A percentile compares a stretch with the other conserved stretches of the same genome.
Evolutionary conservation across 2,113 vertebrate species (phyloP).

Genomic region (Aldabrachelys gigantea): DNA sequence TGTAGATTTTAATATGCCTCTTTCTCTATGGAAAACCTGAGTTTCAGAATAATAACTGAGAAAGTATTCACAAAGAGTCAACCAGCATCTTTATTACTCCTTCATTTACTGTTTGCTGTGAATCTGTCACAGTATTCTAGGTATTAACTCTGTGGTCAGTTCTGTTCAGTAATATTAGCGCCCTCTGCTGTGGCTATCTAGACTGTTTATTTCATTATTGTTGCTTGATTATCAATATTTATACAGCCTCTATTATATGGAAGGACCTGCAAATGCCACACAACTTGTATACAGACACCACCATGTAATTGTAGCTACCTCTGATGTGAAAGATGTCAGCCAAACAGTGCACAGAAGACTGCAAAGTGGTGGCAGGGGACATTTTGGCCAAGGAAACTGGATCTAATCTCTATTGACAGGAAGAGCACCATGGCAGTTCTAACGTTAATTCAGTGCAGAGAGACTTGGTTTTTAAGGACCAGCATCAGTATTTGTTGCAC

Average conservation of each 20-base stretch:
- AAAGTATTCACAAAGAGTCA: background rate
- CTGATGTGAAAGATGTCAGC: background rate
- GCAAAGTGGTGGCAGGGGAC: background rate
- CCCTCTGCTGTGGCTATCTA: slow-evolving; percentile 57
- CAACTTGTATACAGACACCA: background rate
- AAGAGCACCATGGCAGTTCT: background rate
- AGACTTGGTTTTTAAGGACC: background rate
- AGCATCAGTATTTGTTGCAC: background rate
- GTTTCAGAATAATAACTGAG: slow-evolving; percentile 5
- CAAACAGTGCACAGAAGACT: background rate
- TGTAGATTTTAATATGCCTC: background rate
- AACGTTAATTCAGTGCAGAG: too few relatives aligned
- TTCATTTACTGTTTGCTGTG: background rate
- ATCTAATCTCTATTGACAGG: background rate
- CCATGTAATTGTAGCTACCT: background rate
- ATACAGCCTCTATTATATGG: background rate
- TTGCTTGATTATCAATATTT: background rate
- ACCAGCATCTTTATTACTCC: background rate
- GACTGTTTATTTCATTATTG: slow-evolving; percentile 19
- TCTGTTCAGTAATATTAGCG: slow-evolving; percentile 61
- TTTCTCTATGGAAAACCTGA: background rate
- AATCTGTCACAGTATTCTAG: background rate
- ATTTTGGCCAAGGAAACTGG: background rate
- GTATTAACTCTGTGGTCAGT: slow-evolving; percentile 26
- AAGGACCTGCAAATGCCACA: background rate